Evolutionary conservation across 1,140 invertebrate genomes (phyloP).

Genomic region (Bombus picipes): DNA sequence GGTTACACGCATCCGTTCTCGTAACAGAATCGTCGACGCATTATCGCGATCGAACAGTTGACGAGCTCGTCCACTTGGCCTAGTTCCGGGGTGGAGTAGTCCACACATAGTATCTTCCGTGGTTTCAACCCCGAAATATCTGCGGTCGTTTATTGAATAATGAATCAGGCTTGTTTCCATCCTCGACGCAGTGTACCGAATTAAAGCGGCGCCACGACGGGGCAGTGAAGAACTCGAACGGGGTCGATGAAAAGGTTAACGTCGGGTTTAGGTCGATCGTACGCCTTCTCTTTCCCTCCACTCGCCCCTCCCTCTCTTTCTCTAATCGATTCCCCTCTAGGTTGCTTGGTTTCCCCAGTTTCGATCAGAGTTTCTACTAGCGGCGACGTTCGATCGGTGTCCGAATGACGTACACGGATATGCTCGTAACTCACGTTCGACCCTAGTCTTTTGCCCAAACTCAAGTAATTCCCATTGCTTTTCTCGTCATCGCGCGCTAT

Average conservation of each 20-base stretch:
- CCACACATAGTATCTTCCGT: background rate
- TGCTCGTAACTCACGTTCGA: slow-evolving; percentile 9
- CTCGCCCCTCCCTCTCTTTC: background rate
- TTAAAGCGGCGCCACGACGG: slow-evolving; percentile 58
- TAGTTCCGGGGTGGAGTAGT: background rate
- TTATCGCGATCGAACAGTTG: slow-evolving; percentile 5
- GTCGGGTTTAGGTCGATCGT: slow-evolving; percentile 61
- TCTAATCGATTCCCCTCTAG: slow-evolving; percentile 36
- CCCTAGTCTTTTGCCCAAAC: too few relatives aligned
- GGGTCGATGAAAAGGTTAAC: slow-evolving; percentile 68
- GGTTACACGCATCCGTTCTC: background rate
- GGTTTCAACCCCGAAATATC: slow-evolving; percentile 37
- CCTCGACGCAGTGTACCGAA: slow-evolving; percentile 56
- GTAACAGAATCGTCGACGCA: background rate
- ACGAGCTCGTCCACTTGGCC: slow-evolving; percentile 3
- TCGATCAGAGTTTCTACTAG: slow-evolving; percentile 51
- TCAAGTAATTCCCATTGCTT: background rate
- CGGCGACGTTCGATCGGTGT: slow-evolving; percentile 45
- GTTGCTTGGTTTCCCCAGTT: slow-evolving; percentile 47
- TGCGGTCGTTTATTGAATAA: slow-evolving; percentile 54
- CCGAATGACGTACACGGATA: slow-evolving; percentile 15
- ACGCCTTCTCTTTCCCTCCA: slow-evolving; percentile 45
- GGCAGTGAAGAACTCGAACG: slow-evolving; percentile 51
- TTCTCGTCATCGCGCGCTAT: background rate
- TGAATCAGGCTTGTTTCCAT: slow-evolving; percentile 67